phyloP scores from a whole-genome alignment of 2,113 vertebrate species.

The Prionailurus viverrinus region DNA sequence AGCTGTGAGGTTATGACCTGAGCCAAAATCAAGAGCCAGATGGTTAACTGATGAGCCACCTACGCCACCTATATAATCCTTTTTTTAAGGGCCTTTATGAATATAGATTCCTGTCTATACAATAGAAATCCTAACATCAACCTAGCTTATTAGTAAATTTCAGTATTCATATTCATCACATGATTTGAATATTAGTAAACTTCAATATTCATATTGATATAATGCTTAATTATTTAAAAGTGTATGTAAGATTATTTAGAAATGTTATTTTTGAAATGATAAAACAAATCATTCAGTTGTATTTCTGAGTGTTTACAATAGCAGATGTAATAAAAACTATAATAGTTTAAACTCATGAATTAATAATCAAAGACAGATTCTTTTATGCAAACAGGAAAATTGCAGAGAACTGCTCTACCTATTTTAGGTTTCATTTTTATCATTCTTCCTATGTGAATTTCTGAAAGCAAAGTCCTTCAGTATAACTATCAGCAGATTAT shows the following conservation, averaged over 20 bases:
- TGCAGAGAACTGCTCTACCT: not conserved
- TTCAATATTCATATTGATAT: not conserved
- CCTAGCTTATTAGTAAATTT: not conserved
- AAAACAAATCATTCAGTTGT: not conserved
- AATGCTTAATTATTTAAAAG: not conserved
- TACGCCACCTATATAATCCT: not conserved
- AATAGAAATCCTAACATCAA: not conserved
- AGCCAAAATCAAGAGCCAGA: too few relatives aligned
- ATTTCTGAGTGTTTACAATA: slow-evolving; percentile 34
- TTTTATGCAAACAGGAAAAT: not conserved
- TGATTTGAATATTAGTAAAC: not conserved
- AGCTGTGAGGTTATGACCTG: too few relatives aligned
- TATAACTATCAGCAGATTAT: not conserved
- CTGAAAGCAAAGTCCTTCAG: not conserved
- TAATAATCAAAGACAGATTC: slow-evolving; percentile 31
- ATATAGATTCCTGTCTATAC: not conserved
- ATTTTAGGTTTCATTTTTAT: not conserved
- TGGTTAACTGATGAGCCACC: too few relatives aligned
- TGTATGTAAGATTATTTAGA: slow-evolving; percentile 4
- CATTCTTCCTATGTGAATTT: not conserved
- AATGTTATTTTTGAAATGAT: not conserved
- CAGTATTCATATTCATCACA: not conserved
- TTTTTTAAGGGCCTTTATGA: not conserved
- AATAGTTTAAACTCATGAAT: slow-evolving; percentile 59
- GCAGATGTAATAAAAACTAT: not conserved